Percentiles rank a stretch among this genome's conserved stretches.
These are phyloP conservation scores for Scrobipalpa atriplicella DNA, from an alignment of 2,888 invertebrate genomes.

Conservation along the genomic window DNA sequence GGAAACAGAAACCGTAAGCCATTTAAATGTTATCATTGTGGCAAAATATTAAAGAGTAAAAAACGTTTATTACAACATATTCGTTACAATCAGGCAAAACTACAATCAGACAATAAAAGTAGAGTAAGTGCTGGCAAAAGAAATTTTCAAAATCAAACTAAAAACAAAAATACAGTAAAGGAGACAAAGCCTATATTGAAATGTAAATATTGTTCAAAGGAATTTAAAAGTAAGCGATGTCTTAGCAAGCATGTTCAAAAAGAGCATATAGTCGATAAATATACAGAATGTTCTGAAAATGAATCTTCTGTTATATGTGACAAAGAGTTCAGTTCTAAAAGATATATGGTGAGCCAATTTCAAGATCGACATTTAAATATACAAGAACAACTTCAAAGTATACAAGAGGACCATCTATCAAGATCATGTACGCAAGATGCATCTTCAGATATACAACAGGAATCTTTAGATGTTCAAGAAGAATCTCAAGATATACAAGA, in stretches of 20 bases:
- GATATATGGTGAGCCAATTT: not conserved
- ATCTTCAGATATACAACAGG: not conserved
- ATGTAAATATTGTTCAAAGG: not conserved
- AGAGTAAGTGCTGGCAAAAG: not conserved
- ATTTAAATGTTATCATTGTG: not conserved
- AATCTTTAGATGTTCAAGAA: too few relatives aligned
- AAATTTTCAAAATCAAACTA: not conserved
- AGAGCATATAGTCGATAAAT: not conserved
- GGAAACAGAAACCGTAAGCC: not conserved
- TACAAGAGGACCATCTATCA: not conserved
- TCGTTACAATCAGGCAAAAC: not conserved
- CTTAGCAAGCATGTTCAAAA: not conserved
- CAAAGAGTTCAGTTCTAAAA: not conserved
- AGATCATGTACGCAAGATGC: not conserved
- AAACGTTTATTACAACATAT: not conserved
- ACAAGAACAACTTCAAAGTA: not conserved
- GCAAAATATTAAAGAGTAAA: not conserved
- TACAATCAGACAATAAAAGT: not conserved
- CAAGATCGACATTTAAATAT: not conserved
- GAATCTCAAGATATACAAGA: not conserved
- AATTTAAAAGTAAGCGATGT: not conserved
- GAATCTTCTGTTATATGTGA: not conserved
- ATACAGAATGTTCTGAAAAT: not conserved
- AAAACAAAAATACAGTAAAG: not conserved
- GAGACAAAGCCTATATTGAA: not conserved